Base-by-base conservation (phyloP, 2,113 vertebrate species). In the Alexandromys fortis region DNA sequence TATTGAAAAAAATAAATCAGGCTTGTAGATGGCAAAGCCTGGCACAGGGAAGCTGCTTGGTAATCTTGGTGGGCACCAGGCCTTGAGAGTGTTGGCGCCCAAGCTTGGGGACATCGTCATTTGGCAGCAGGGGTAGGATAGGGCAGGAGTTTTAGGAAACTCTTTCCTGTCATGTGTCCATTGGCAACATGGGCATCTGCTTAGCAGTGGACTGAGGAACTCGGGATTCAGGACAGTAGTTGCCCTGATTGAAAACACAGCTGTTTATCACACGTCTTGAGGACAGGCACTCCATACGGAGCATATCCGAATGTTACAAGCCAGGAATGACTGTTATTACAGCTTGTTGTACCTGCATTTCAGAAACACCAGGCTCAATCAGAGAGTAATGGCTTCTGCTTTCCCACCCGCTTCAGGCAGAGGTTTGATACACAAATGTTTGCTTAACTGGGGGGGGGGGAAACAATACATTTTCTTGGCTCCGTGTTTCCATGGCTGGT, bases 1-100 rank as follows among this genome's bases (percentile, higher is more conserved):
- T 97, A 97, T 68, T 97, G 96, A 90, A 96, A 92, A 94, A 95
- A 91, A 95, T 97, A 96, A 96, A 97, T 98, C 96, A 96, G 73
- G 17, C 91, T 96, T 2, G 0, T 73, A 86, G 82, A 78, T 89
- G 78, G 86, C 94, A 82, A 83, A 96, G 89, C 63, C 33, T 35
- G 0, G 2, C 45, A 58, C 30, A 75, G 63, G 67, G 61, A 76
- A 79, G 92, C 87, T 87, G 49, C 88, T 87, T 45, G 76, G 86
- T 67, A 58, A 70, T 12, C 79, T 30, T 3, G 68, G 61, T 76
- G 81, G 95, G 38, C 55, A 52, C 26, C 67, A 26, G 35, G 77
- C 22, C 79, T 70, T 68, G 58, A 42, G 79, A 81, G 79, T 38
- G 10, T 33, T 21, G 82, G 52, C 1, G 7, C 89, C 77, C 26